Percentiles rank a stretch among this genome's conserved stretches.
Conservation (phyloP, 2,797 vertebrate species). For the Poeciliopsis turneri region DNA sequence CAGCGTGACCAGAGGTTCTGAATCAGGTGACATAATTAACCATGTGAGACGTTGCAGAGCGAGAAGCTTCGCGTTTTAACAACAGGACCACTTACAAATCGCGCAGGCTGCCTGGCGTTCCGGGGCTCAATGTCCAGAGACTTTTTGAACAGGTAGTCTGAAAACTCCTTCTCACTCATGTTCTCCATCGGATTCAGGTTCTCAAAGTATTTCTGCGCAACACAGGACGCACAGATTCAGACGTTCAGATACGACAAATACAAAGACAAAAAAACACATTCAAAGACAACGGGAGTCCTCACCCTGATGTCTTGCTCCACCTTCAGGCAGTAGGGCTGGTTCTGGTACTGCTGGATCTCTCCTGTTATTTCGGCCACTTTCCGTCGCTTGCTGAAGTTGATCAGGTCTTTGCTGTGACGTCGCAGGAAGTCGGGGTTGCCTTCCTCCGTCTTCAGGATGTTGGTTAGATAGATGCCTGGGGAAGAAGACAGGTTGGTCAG, state of each 20-base stretch:
- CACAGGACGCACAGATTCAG: slow-evolving; percentile 19
- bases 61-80: not conserved
- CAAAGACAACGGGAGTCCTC: slow-evolving; percentile 21
- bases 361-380: slow-evolving; percentile 99
- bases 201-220: slow-evolving; percentile 92
- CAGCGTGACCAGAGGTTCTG: not conserved
- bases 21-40: not conserved
- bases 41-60: not conserved
- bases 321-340: slow-evolving; percentile 96
- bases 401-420: slow-evolving; percentile 93
- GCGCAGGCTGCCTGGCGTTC: slow-evolving; percentile 91
- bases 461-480: slow-evolving; percentile 96
- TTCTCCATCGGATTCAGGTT: slow-evolving; percentile 96
- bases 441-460: slow-evolving; percentile 99
- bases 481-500: not conserved
- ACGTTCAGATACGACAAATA: not conserved
- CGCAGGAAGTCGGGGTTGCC: slow-evolving; percentile 97
- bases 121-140: slow-evolving; percentile 95
- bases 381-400: slow-evolving; percentile 98
- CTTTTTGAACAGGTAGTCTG: slow-evolving; percentile 96
- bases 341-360: slow-evolving; percentile 99
- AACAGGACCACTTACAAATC: slow-evolving; percentile 87
- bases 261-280: not conserved
- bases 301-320: slow-evolving; percentile 94
- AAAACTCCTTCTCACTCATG: slow-evolving; percentile 92